Evolutionary conservation across 1,140 invertebrate genomes (phyloP), one percentile per base, ranked within the genome.

Genomic region (Ceratosolen fusciceps): DNA sequence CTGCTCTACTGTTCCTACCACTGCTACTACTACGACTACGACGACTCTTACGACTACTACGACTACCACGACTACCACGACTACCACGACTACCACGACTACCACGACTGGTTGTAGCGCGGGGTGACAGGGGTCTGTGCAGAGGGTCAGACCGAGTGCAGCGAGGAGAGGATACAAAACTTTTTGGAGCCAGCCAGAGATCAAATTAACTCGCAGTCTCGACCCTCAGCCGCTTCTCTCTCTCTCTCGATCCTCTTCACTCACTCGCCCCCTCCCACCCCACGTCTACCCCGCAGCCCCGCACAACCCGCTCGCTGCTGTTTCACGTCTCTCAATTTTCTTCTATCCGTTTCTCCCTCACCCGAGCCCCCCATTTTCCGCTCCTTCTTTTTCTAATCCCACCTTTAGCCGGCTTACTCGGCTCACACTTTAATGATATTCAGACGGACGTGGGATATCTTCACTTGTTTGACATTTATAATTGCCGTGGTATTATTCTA

Each of bases 201-300:
- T 79, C 77, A 82, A 82, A 82, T 82, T 82, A 82, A 82, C 77
- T 79, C 67, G 77, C 70, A 79, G 77, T 29, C 74, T 19, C 54
- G 72, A 37, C 72, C 10, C 49, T 58, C 19, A 19, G 39, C 62
- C 62, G 47, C 74, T 76, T 54, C 39, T 56, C 49, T 56, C 52
- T 60, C 72, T 26, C 19, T 60, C 34, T 71, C 24, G n/a, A n/a
- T 56, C 49, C 39, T 31, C 43, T 56, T 26, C 19, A 43, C 34
- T 71, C 24, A n/a, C n/a, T n/a, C n/a, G n/a, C 37, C 8, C 39
- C 26, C 37, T 10, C 62, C 16, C n/a, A 7, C 14, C 29, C 58
- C 26, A 9, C 37, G 7, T 19, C 7, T 39, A 5, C 37, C n/a
- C 21, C 37, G 19, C n/a, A n/a, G 19, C n/a, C n/a, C n/a, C 24